Base-by-base conservation (phyloP, 2,888 invertebrate genomes). In the Anoplius nigerrimus region DNA sequence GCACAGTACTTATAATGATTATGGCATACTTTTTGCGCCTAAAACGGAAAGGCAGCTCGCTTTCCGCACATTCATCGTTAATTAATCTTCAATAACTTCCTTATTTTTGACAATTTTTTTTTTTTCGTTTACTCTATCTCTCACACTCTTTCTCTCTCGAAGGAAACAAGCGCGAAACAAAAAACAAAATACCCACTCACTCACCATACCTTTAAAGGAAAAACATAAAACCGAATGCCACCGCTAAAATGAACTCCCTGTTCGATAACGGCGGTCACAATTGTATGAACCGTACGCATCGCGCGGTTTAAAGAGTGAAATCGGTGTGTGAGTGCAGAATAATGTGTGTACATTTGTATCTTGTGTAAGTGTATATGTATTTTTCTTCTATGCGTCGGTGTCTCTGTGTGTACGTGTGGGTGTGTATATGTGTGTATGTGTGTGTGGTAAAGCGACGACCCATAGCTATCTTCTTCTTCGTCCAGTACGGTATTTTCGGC, bases 381-480 rank as follows among this genome's bases (percentile, higher is more conserved):
- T 6, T n/a, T n/a, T n/a, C n/a, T n/a, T 24, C 24, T 24, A 6
- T 13, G 15, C 16, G 24, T n/a, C 18, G 6, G 57, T 57, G 22
- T 48, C 16, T 0, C 6, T 45, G 6, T 46, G 68, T 74, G 53
- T 66, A n/a, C 45, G 24, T 60, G 45, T 64, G 43, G 55, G 22
- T 45, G 62, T 65, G 62, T 70, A 61, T 63, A 62, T 64, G 64
- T 67, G 72, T 63, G 59, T 55, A 62, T 54, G 72, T 75, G 62
- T 70, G 66, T 66, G 65, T 72, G 51, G 66, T 62, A 79, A 76
- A 74, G 74, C 78, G 76, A 66, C 72, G 71, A 80, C 80, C 79
- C 76, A 78, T 78, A 80, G 80, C 80, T 80, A 80, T 78, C 78
- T 80, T 80, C 78, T 80, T 80, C 63, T 69, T 79, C 60, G 62